phyloP scores from a whole-genome alignment of 1,140 invertebrate species.

The Sinella curviseta region DNA sequence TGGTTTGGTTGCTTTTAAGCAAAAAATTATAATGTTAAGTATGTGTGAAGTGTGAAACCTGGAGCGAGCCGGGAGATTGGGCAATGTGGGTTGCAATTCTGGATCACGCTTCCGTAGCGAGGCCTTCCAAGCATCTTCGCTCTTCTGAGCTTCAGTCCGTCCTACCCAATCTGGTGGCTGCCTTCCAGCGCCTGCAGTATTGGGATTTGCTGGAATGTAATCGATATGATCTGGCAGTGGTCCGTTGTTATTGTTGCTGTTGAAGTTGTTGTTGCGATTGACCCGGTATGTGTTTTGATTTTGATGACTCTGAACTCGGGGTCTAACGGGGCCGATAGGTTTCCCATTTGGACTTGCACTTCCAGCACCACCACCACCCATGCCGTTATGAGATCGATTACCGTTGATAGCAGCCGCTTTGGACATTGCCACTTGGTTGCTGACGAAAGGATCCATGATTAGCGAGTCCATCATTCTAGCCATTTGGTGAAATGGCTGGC shows the following conservation, averaged over 20 bases:
- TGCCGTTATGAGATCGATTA: not conserved
- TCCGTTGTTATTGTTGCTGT: slow-evolving; percentile 27
- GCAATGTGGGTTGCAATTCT: slow-evolving; percentile 65
- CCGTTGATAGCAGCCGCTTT: slow-evolving; percentile 29
- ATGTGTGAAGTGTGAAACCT: not conserved
- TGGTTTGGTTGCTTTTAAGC: not conserved
- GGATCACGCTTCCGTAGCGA: slow-evolving; percentile 66
- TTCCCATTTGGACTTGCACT: not conserved
- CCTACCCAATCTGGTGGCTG: slow-evolving; percentile 19
- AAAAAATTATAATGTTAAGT: not conserved
- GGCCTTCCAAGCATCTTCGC: slow-evolving; percentile 61
- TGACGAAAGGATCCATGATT: slow-evolving; percentile 62
- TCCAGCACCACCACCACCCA: not conserved
- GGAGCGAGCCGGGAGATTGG: slow-evolving; percentile 57
- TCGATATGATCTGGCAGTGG: not conserved
- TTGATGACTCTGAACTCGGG: slow-evolving; percentile 33
- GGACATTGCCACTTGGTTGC: slow-evolving; percentile 31
- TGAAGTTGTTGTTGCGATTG: slow-evolving; percentile 20
- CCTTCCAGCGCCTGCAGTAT: slow-evolving; percentile 32
- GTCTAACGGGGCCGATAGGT: slow-evolving; percentile 45
- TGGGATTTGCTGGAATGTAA: slow-evolving; percentile 44
- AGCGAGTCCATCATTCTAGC: slow-evolving; percentile 71
- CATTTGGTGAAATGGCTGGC: slow-evolving; percentile 64
- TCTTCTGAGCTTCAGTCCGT: slow-evolving; percentile 21
- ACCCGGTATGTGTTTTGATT: slow-evolving; percentile 11